These are phyloP conservation scores for Melanotaenia pygmaea DNA, from an alignment of 2,797 vertebrate species.

Conservation along the genomic window DNA sequence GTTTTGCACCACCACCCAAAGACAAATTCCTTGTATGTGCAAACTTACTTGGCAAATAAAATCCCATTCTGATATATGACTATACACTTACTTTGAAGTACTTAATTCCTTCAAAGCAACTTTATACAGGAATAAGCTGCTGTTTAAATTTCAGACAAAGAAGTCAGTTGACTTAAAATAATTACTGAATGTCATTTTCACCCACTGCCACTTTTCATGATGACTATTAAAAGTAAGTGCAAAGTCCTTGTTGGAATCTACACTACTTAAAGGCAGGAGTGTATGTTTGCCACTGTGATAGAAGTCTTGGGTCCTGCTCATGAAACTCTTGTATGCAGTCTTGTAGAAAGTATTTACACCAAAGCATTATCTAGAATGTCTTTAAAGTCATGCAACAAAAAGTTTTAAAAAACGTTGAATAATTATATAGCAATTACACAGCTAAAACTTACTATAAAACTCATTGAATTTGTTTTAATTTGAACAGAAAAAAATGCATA, in stretches of 20 bases:
- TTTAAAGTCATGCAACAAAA: neutral
- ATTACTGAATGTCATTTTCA: slow-evolving; percentile 15
- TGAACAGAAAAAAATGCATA: neutral
- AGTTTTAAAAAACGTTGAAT: neutral
- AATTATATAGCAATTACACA: neutral
- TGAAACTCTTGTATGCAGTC: neutral
- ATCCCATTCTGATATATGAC: neutral
- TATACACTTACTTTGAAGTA: neutral
- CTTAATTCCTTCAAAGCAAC: neutral
- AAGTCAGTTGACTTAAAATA: slow-evolving; percentile 9
- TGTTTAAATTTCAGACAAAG: slow-evolving; percentile 29
- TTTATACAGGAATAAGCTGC: slow-evolving; percentile 1
- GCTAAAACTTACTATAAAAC: neutral
- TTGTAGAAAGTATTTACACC: neutral
- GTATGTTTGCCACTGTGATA: slow-evolving; percentile 5
- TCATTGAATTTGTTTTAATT: neutral
- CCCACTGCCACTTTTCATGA: neutral
- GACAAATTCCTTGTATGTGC: neutral
- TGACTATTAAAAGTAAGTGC: slow-evolving; percentile 4
- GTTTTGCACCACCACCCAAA: neutral
- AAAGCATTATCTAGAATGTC: neutral
- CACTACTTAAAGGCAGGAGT: neutral
- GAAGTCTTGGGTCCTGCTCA: neutral
- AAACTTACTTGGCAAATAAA: neutral
- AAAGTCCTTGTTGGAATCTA: neutral